Base-by-base conservation (phyloP, 2,797 vertebrate species). In the Pelobates cultripes region DNA sequence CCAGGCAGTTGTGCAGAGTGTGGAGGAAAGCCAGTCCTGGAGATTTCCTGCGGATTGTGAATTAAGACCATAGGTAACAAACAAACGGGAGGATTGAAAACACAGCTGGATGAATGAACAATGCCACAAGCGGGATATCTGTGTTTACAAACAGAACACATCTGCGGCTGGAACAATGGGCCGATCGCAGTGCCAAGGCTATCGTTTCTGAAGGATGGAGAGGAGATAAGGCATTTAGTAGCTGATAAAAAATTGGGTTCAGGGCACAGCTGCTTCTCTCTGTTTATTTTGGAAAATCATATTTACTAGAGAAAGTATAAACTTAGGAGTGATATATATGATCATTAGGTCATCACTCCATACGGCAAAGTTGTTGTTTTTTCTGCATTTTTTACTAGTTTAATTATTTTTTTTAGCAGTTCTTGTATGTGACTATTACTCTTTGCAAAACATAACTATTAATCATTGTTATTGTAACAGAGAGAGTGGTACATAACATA, bases 91-190 rank as follows among this genome's bases (percentile, higher is more conserved):
- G n/a, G 3, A 17, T 42, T 43, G 51, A 28, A 17, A 73, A 13
- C 42, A 66, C 80, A 82, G 60, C 83, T 78, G 84, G 67, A 60
- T 14, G 12, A 6, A 7, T 9, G 43, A 51, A 83, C 75, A 79
- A 79, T 83, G 28, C 61, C 2, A 51, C 17, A 8, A 13, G 13
- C n/a, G 53, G 28, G 70, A 45, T 28, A 28, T 45, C 7, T 42
- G 8, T 78, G 72, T 83, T 83, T 77, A 73, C 80, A 77, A 72
- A 77, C 80, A 82, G 15, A 55, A 17, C 13, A 72, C 80, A 82
- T 82, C 80, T 82, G 80, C 17, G 67, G 41, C 2, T 2, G 42
- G 57, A 82, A 77, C 80, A 77, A 82, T 77, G 80, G 68, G 40
- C 12, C 60, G 3, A 0, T 72, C 7, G 67, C 60, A 73, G 73